Conservation (phyloP, 2,113 vertebrate genomes). For the Columba livia region DNA sequence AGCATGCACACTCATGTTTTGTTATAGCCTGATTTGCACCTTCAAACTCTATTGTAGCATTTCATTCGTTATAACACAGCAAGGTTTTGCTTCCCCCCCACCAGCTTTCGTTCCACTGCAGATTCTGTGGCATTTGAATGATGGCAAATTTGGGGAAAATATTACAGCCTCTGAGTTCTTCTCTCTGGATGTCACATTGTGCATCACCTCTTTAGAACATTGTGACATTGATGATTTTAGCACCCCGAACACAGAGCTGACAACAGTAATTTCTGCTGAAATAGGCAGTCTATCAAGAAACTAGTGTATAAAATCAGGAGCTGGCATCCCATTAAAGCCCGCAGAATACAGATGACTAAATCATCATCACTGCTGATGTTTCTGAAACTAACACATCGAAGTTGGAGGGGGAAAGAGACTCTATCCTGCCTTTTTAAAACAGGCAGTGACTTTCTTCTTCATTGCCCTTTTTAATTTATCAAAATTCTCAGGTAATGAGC, state of each 20-base stretch:
- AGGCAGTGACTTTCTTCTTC: not conserved
- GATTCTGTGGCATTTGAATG: not conserved
- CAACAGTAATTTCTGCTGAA: constrained; percentile 14
- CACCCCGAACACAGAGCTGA: not conserved
- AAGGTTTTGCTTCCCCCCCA: not conserved
- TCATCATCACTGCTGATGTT: not conserved
- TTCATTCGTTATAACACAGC: not conserved
- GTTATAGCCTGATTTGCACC: constrained; percentile 40
- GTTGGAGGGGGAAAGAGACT: not conserved
- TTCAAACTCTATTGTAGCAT: constrained; percentile 9
- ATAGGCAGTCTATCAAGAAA: not conserved
- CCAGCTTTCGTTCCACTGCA: not conserved
- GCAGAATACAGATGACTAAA: constrained; percentile 26
- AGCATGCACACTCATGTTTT: constrained; percentile 33
- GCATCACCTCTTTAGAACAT: not conserved
- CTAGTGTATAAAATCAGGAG: not conserved
- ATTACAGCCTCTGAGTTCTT: not conserved
- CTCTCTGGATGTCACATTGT: not conserved
- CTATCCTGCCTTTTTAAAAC: not conserved
- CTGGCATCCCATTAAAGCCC: constrained; percentile 4
- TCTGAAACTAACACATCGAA: not conserved
- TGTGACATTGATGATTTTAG: not conserved
- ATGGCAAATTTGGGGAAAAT: not conserved
- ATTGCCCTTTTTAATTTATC: not conserved
- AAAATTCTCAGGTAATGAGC: not conserved